Conservation (phyloP, 2,797 vertebrate species). For the Syncerus caffer region DNA sequence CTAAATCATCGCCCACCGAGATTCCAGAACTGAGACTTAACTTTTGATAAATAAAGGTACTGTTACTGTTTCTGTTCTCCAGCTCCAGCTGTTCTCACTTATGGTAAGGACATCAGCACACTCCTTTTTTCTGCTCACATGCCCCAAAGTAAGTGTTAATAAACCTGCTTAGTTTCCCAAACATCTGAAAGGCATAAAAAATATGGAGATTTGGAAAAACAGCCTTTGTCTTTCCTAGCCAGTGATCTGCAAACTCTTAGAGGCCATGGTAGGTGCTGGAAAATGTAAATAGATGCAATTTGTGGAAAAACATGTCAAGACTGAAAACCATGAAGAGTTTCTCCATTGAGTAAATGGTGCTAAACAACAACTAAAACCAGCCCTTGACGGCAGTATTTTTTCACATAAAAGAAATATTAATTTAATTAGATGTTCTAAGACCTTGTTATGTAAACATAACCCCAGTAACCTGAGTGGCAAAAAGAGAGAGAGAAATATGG, state of each 20-base stretch:
- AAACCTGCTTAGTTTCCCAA: neutral
- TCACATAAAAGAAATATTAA: neutral
- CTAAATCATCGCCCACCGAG: neutral
- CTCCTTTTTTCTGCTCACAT: neutral
- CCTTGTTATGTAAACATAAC: conserved; percentile 18
- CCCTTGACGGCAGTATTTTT: neutral
- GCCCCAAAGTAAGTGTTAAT: neutral
- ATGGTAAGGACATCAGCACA: neutral
- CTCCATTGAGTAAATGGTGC: neutral
- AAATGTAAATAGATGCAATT: neutral
- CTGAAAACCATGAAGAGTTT: neutral
- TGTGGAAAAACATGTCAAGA: neutral
- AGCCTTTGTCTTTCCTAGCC: neutral
- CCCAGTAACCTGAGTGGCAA: neutral
- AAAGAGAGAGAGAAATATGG: neutral
- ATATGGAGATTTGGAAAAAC: neutral
- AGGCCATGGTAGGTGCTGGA: accelerated
- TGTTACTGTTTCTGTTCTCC: neutral
- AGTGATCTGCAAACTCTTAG: neutral
- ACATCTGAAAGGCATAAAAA: neutral
- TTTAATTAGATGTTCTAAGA: neutral
- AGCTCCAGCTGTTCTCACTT: neutral
- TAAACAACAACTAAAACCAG: neutral
- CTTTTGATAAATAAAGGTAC: neutral
- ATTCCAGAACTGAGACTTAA: neutral